phyloP scores from a whole-genome alignment of 53 echinoderm and acorn worm genomes.

The Holothuria scabra region DNA sequence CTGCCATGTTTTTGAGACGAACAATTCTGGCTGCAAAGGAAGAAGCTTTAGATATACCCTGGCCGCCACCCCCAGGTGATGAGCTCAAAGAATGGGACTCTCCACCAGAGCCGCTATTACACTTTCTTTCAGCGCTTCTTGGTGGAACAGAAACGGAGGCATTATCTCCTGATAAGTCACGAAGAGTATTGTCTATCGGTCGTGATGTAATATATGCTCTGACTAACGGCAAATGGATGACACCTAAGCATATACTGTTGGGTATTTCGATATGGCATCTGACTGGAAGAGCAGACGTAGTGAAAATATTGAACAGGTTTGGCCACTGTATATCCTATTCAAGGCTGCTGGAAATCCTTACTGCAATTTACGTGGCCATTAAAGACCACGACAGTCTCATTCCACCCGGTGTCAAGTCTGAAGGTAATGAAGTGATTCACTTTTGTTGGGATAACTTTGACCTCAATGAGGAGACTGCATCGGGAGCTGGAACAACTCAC shows the following conservation, averaged over 20 bases:
- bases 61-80: conserved; percentile 54
- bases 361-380: conserved; percentile 48
- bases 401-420: conserved; percentile 53
- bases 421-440: conserved; percentile 58
- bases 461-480: conserved; percentile 64
- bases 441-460: conserved; percentile 71
- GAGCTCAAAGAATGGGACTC: conserved; percentile 44
- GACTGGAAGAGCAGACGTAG: conserved; percentile 61
- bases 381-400: conserved; percentile 27
- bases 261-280: conserved; percentile 59
- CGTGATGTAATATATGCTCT: conserved; percentile 55
- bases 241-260: conserved; percentile 60
- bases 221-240: conserved; percentile 59
- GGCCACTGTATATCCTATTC: conserved; percentile 64
- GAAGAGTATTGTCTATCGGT: conserved; percentile 49
- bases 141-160: conserved; percentile 44
- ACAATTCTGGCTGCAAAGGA: conserved; percentile 41
- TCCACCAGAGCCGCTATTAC: conserved; percentile 47
- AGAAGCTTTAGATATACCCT: conserved; percentile 53
- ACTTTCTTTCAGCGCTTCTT: conserved; percentile 58
- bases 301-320: conserved; percentile 55
- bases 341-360: conserved; percentile 53
- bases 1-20: conserved; percentile 55
- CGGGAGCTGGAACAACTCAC: conserved; percentile 65
- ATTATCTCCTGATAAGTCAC: conserved; percentile 51